These are phyloP conservation scores for Thelaira solivaga DNA, from an alignment of 2,888 invertebrate genomes.

Conservation along the genomic window DNA sequence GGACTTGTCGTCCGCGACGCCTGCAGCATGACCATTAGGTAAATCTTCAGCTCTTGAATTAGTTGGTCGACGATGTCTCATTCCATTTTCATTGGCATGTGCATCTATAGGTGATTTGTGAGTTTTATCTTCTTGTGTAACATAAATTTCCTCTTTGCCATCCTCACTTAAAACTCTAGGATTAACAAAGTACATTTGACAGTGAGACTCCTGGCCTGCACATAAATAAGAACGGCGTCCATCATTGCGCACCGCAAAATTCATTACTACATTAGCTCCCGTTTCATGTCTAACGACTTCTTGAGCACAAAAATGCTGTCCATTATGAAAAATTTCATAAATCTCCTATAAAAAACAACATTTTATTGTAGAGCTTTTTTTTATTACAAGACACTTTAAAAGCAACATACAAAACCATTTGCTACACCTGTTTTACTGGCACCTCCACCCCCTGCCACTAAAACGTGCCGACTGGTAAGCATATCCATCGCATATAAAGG, in stretches of 20 bases:
- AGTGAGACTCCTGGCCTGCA: conserved; percentile 94
- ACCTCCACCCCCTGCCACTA: conserved; percentile 98
- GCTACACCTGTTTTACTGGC: conserved; percentile 97
- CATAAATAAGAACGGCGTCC: conserved; percentile 88
- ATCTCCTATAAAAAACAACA: conserved; percentile 85
- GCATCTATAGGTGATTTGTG: conserved; percentile 63
- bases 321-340: conserved; percentile 92
- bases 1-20: conserved; percentile 37
- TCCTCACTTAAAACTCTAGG: conserved; percentile 79
- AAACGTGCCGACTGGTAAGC: conserved; percentile 92
- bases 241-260: conserved; percentile 86
- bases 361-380: neutral
- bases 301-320: conserved; percentile 88
- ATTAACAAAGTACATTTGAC: conserved; percentile 88
- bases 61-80: conserved; percentile 67
- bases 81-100: conserved; percentile 72
- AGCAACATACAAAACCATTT: conserved; percentile 89
- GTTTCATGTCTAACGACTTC: conserved; percentile 94
- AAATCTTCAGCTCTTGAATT: conserved; percentile 72
- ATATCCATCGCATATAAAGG: conserved; percentile 94
- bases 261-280: conserved; percentile 93
- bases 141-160: conserved; percentile 71
- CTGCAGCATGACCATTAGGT: conserved; percentile 69
- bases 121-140: conserved; percentile 67
- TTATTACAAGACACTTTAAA: neutral